Conservation (phyloP, 2,888 invertebrate species). For the Ganaspis brasiliensis region DNA sequence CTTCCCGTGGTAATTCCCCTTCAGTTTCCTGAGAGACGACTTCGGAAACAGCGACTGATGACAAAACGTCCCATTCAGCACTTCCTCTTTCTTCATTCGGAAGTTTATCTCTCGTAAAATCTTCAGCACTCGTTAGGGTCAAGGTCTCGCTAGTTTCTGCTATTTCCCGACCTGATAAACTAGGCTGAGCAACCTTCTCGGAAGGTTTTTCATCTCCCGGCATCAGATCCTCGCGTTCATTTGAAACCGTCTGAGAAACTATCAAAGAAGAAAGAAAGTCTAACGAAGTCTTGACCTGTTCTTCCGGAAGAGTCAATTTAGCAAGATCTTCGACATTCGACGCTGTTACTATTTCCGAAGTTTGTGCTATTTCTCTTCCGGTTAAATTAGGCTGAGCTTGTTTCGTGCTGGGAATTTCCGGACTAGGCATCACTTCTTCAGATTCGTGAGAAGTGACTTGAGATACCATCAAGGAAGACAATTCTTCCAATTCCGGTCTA, state of each 20-base stretch:
- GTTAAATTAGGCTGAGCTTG: conserved; percentile 72
- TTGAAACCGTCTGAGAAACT: conserved; percentile 62
- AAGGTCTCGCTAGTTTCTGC: conserved; percentile 69
- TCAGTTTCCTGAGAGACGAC: conserved; percentile 67
- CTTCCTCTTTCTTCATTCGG: conserved; percentile 69
- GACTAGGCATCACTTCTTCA: conserved; percentile 61
- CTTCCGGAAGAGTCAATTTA: conserved; percentile 60
- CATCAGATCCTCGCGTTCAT: conserved; percentile 63
- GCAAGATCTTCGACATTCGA: conserved; percentile 65
- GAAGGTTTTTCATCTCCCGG: conserved; percentile 64
- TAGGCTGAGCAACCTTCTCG: conserved; percentile 75
- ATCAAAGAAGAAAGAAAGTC: conserved; percentile 50
- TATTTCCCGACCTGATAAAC: conserved; percentile 74
- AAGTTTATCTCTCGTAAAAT: conserved; percentile 66
- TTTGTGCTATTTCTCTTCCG: conserved; percentile 77
- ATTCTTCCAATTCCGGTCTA: conserved; percentile 63
- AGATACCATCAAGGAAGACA: conserved; percentile 66
- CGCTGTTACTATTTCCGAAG: conserved; percentile 71
- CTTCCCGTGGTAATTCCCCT: conserved; percentile 56
- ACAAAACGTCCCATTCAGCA: conserved; percentile 68
- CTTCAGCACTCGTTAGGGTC: conserved; percentile 64
- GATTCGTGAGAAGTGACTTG: conserved; percentile 63
- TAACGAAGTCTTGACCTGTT: conserved; percentile 54
- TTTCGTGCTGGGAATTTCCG: conserved; percentile 69
- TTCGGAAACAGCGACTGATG: conserved; percentile 68